Conservation (phyloP, 1,140 invertebrate species). For the Anastrepha obliqua region DNA sequence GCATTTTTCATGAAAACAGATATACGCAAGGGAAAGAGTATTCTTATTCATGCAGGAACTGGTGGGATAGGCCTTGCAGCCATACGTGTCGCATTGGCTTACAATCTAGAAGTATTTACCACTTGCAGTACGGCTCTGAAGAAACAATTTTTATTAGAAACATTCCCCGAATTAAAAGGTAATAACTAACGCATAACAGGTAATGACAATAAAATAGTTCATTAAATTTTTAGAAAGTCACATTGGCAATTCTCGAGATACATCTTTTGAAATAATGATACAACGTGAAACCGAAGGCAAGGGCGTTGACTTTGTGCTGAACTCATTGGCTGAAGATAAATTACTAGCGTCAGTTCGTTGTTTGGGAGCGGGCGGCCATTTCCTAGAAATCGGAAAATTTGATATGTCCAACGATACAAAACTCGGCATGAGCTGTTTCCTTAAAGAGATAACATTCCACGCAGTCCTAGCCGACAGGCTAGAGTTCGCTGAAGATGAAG, state of each 20-base stretch:
- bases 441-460: constrained; percentile 90
- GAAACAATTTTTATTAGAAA: constrained; percentile 83
- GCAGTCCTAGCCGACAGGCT: constrained; percentile 90
- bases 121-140: constrained; percentile 86
- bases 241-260: constrained; percentile 80
- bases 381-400: constrained; percentile 87
- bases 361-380: constrained; percentile 81
- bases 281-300: constrained; percentile 77
- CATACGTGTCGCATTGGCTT: constrained; percentile 84
- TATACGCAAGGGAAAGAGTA: constrained; percentile 81
- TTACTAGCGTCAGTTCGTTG: constrained; percentile 85
- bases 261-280: constrained; percentile 79
- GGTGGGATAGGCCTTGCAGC: constrained; percentile 93
- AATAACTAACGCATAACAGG: not conserved
- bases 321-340: constrained; percentile 82
- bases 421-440: constrained; percentile 85
- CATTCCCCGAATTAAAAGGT: constrained; percentile 81
- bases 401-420: constrained; percentile 81
- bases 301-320: constrained; percentile 82
- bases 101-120: constrained; percentile 83
- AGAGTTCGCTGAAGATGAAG: constrained; percentile 76
- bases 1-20: constrained; percentile 82
- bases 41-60: constrained; percentile 91
- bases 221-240: constrained; percentile 73
- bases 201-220: not conserved